Evolutionary conservation across 2,797 vertebrate species (phyloP).

Genomic region (Chelonia mydas): DNA sequence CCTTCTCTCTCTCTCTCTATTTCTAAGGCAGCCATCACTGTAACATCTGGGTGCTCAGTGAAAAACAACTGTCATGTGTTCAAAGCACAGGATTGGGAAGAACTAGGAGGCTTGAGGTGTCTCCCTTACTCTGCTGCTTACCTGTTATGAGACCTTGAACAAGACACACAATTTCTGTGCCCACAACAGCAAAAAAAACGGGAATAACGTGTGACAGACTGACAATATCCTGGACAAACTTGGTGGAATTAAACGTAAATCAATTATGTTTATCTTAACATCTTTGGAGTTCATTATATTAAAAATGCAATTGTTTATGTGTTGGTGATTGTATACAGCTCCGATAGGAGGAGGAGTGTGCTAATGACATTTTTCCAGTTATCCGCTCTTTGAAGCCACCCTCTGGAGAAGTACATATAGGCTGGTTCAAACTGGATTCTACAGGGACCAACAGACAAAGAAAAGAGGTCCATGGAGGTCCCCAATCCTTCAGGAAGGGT

Average conservation of each 20-base stretch:
- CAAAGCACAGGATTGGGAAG: neutral
- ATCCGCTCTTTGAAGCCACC: neutral
- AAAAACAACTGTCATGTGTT: neutral
- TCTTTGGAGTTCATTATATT: neutral
- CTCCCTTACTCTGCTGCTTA: no score
- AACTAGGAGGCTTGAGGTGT: neutral
- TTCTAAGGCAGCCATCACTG: neutral
- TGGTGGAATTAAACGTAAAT: neutral
- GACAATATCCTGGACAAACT: neutral
- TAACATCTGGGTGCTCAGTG: neutral
- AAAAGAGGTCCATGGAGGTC: neutral
- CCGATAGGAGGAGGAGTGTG: neutral
- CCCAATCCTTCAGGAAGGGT: neutral
- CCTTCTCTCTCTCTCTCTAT: neutral
- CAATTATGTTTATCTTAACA: neutral
- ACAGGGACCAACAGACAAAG: neutral
- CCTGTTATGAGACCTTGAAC: neutral
- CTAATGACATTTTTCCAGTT: neutral
- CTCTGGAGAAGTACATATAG: neutral
- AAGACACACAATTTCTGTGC: neutral
- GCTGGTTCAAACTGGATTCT: neutral
- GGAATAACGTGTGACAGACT: neutral
- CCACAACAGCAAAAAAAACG: neutral
- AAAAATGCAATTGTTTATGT: neutral
- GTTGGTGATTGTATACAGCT: neutral